A percentile compares a stretch with the other conserved stretches of the same genome.
Conservation (phyloP, 2,113 vertebrate species). For the pig (Sus scrofa) region T2T-Sscrofa CM000817.6:76488001-76488500, state of each 20-base stretch:
- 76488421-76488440: no score
- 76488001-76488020: not conserved
- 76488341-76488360: no score
- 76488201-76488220: not conserved
- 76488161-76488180: slow-evolving; percentile 10
- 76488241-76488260: not conserved
- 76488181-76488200: not conserved
- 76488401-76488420: no score
- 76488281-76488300: not conserved
- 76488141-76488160: not conserved
- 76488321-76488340: not conserved
- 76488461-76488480: no score
- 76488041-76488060: not conserved
- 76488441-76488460: no score
- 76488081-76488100: not conserved
- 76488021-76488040: not conserved
- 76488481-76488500: no score
- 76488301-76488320: not conserved
- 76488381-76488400: no score
- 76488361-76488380: no score
- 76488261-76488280: not conserved
- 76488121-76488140: slow-evolving; percentile 19
- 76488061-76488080: not conserved
- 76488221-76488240: not conserved
- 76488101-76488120: not conserved